Evolutionary conservation across 2,113 vertebrate species (phyloP).

Genomic region (Monopterus albus): DNA sequence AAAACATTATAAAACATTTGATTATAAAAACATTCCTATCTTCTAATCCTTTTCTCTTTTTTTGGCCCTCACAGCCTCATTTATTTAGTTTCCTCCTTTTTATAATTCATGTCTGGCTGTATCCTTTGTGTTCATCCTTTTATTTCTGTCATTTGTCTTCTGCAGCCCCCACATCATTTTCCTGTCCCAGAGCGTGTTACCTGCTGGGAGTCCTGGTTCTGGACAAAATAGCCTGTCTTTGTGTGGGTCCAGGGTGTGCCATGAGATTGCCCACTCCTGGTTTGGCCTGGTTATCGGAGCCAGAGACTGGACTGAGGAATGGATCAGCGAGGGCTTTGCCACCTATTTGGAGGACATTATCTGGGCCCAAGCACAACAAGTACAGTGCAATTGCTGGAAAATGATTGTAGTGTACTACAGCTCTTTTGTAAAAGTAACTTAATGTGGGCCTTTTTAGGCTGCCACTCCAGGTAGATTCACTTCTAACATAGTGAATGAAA

Average conservation of each 20-base stretch:
- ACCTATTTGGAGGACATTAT: slow-evolving; percentile 94
- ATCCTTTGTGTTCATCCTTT: slow-evolving; percentile 1
- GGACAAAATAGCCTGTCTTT: slow-evolving; percentile 77
- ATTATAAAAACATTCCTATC: slow-evolving; percentile 6
- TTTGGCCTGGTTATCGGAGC: slow-evolving; percentile 96
- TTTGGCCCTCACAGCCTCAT: background rate
- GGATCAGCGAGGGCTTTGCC: slow-evolving; percentile 97
- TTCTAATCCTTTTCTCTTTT: slow-evolving; percentile 1
- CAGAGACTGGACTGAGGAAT: slow-evolving; percentile 96
- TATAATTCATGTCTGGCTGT: background rate
- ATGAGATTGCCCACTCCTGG: slow-evolving; percentile 97
- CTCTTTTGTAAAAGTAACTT: background rate
- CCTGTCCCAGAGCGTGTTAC: slow-evolving; percentile 91
- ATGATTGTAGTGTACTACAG: background rate
- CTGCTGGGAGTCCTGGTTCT: slow-evolving; percentile 21
- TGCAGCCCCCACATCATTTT: slow-evolving; percentile 95
- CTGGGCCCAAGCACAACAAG: slow-evolving; percentile 90
- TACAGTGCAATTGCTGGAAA: slow-evolving; percentile 51
- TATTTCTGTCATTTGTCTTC: slow-evolving; percentile 66
- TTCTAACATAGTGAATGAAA: too few species aligned
- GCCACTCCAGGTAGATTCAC: too few species aligned
- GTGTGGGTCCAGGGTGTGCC: slow-evolving; percentile 91
- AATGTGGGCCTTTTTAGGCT: background rate
- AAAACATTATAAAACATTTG: too few species aligned
- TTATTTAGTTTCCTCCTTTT: slow-evolving; percentile 11